Evolutionary conservation across 2,113 vertebrate genomes (phyloP).

Genomic region (Agapornis roseicollis): DNA sequence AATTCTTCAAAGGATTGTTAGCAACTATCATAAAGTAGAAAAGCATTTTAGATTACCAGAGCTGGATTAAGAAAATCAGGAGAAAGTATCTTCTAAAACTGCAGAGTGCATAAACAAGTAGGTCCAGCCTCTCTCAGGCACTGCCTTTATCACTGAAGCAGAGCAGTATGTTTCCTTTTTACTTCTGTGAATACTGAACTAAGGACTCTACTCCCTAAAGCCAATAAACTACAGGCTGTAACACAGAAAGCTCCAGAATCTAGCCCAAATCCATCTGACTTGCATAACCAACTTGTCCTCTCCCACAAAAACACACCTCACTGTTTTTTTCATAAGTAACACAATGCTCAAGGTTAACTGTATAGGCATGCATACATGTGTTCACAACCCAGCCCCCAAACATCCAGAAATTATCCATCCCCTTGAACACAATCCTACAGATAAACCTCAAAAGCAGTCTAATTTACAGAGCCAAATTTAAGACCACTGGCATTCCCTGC

Average conservation of each 20-base stretch:
- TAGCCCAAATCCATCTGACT: neutral
- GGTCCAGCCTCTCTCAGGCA: neutral
- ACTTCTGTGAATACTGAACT: neutral
- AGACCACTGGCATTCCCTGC: neutral
- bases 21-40: neutral
- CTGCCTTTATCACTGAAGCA: neutral
- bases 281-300: neutral
- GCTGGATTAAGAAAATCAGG: neutral
- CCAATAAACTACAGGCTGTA: neutral
- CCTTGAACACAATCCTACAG: neutral
- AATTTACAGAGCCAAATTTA: neutral
- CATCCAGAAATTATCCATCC: neutral
- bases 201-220: neutral
- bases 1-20: neutral
- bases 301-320: accelerated
- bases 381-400: neutral
- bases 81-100: neutral
- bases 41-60: neutral
- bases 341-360: neutral
- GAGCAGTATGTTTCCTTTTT: neutral
- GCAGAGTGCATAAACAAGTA: neutral
- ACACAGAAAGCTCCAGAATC: neutral
- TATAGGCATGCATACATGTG: accelerated
- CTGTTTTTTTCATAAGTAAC: neutral
- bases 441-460: neutral